Conservation (phyloP, 1,140 invertebrate species). For the Delia radicum region DNA sequence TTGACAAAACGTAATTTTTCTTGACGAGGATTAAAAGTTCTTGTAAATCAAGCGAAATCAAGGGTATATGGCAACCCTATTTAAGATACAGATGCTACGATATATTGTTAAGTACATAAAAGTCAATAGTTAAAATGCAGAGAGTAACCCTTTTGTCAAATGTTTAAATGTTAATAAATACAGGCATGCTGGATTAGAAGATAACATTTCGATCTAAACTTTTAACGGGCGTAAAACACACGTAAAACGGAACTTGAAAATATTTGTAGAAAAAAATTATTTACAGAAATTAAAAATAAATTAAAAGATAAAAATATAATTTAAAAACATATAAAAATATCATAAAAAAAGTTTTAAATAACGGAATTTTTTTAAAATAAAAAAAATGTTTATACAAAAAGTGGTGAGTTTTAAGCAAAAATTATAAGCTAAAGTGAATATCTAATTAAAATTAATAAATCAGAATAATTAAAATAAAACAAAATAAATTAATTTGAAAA, state of each 20-base stretch:
- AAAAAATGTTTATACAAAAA: conserved; percentile 15
- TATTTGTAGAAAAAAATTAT: background rate
- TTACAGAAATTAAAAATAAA: no score
- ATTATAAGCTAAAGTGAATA: background rate
- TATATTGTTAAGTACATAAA: background rate
- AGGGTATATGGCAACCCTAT: no score
- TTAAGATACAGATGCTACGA: no score
- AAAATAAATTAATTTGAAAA: background rate
- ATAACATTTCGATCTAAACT: conserved; percentile 1
- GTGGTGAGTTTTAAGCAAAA: conserved; percentile 8
- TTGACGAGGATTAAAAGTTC: no score
- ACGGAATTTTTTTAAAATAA: background rate
- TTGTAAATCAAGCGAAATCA: no score
- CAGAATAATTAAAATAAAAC: background rate
- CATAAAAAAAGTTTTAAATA: background rate
- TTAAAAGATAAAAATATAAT: no score
- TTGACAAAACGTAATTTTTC: no score
- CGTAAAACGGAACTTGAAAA: background rate
- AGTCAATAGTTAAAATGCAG: background rate
- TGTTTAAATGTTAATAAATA: background rate
- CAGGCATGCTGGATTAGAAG: background rate
- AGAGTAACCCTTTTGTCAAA: background rate
- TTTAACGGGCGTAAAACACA: background rate
- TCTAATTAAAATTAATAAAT: background rate
- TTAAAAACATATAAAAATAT: no score